Base-by-base conservation (phyloP, 2,888 invertebrate genomes). In the Tenthredo amoena region DNA sequence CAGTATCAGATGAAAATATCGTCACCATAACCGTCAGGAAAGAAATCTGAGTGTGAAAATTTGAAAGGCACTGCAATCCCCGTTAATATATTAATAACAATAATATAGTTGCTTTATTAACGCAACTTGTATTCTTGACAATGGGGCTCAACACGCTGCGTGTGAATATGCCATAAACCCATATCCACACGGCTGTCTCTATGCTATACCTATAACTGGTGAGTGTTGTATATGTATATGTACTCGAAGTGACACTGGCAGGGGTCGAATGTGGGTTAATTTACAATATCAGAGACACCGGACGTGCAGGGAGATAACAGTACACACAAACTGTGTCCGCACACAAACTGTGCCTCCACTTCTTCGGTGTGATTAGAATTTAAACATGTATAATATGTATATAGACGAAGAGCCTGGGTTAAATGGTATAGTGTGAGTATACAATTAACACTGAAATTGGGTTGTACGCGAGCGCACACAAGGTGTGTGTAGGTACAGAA, bases 251-350 rank as follows among this genome's bases (percentile, higher is more conserved):
- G 87, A 86, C 86, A 85, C 86, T 86, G 84, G 50, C 82, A 82
- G 82, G 86, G 89, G 88, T 89, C 89, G 86, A 87, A 89, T 89
- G 87, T 90, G 87, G 88, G 90, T 91, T 90, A 90, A 91, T 90
- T 90, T 87, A 85, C 87, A 89, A 89, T 90, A 89, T 91, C 89
- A 90, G 89, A 88, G 82, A 87, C 87, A 89, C 90, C 90, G 91
- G 90, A 91, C 87, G 89, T 87, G 79, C 50, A 84, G 86, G 84
- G 72, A 76, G 87, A 85, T 79, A 79, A 71, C 68, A 65, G 79
- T 81, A 58, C 81, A 62, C 81, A 81, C 21, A n/a, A 62, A 62
- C 81, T 77, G 18, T 50, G 40, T 68, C 50, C 58, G 31, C 34
- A 31, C 15, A 55, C 31, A 79, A 50, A 79, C n/a, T 58, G 2